Evolutionary conservation across 2,888 invertebrate species (phyloP), one percentile per base, ranked within the genome.

Genomic region (Parnassius mnemosyne): DNA sequence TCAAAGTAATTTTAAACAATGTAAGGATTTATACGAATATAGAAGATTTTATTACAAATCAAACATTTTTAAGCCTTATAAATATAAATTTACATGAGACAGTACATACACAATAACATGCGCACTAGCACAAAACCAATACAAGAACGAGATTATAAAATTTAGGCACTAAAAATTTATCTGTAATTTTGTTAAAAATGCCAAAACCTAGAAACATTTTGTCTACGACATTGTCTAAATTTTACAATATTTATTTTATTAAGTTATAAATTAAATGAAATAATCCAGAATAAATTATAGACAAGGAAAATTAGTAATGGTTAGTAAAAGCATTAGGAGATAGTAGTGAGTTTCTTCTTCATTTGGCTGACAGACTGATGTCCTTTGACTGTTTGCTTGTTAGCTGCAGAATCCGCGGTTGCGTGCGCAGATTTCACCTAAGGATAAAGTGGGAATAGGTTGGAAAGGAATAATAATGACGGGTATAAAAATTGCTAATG

Each of bases 341-440:
- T 74, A 52, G 78, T 77, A 25, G 80, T 77, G 57, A 80, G 69
- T 74, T 87, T 87, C 73, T 87, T 89, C 84, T 87, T 89, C 66
- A 87, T 70, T 68, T 92, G 84, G 83, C 86, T 81, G 85, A 87
- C 80, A 41, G 87, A 85, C 66, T 83, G 83, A 71, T 83, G 84
- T 5, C 77, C 80, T 70, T 84, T 87, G 63, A 85, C 77, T 7
- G 79, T 71, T 64, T 81, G 85, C 75, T 83, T 90, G 79, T 74
- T 85, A 71, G 71, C 77, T 64, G 72, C 73, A 1, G 63, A 60
- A 51, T 75, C 85, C 79, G 92, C 88, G 54, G 92, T 91, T 25
- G 94, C 94, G 60, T 95, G 72, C 66, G 78, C 75, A 3, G 85
- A 82, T 70, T 85, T 87, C 69, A 85, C 85, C 87, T 86, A 74